phyloP scores from a whole-genome alignment of 2,113 vertebrate species.

The Dascyllus trimaculatus region DNA sequence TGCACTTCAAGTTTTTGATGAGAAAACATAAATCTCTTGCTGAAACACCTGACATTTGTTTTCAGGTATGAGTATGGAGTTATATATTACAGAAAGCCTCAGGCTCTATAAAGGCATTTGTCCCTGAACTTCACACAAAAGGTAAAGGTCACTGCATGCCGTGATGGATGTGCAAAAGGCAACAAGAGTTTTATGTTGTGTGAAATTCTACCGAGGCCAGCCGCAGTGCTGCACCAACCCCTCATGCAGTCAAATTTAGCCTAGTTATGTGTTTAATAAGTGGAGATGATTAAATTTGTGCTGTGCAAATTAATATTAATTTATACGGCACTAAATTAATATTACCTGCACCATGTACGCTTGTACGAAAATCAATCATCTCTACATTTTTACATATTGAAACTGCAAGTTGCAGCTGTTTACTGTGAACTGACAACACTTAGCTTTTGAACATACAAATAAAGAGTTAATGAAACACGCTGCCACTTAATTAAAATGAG shows the following conservation, averaged over 20 bases:
- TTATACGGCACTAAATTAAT: not conserved
- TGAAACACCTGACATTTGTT: constrained; percentile 56
- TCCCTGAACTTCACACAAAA: constrained; percentile 31
- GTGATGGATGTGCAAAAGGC: constrained; percentile 57
- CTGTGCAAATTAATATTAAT: no score
- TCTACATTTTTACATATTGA: not conserved
- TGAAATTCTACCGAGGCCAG: constrained; percentile 10
- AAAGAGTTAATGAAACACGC: no score
- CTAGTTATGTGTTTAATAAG: not conserved
- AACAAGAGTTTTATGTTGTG: constrained; percentile 13
- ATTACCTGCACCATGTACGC: not conserved
- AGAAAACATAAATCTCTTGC: constrained; percentile 21
- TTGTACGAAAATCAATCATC: not conserved
- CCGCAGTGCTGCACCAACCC: not conserved
- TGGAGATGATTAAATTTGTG: no score
- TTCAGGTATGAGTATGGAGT: constrained; percentile 30
- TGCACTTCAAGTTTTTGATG: constrained; percentile 4
- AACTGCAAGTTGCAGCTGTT: not conserved
- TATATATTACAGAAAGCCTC: constrained; percentile 42
- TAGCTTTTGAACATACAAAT: not conserved
- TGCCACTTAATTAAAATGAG: no score
- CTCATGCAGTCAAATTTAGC: not conserved
- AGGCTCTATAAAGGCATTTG: constrained; percentile 30
- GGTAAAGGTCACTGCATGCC: constrained; percentile 65
- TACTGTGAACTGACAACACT: not conserved